Base-by-base conservation (phyloP, 2,888 invertebrate genomes). In the Terebella lapidaria region DNA sequence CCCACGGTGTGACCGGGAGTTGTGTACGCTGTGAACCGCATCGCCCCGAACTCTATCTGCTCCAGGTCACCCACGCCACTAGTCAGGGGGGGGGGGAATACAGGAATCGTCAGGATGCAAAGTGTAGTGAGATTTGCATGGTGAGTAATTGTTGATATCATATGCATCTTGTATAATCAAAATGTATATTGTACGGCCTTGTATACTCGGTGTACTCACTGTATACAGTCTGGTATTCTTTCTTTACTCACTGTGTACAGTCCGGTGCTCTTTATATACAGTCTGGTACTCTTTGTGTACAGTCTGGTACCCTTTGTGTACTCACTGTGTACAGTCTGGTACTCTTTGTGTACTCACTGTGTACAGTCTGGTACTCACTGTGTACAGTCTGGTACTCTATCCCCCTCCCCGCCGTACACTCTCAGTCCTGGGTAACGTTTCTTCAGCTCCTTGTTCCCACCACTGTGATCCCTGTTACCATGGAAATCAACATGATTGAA, bases 1-100 rank as follows among this genome's bases (percentile, higher is more conserved):
- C 77, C 78, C 1, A 70, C 68, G 0, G 78, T 78, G 63, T 78
- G 78, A 25, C 78, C 78, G 1, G 77, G 74, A 3, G 77, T 75
- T 46, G 69, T 67, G 22, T 70, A 59, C 0, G 69, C 73, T 0
- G 64, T 66, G 62, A 78, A 77, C 27, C 62, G 67, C 54, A 78
- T 61, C 24, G 66, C 67, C 27, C 77, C 77, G 69, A 76, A 74
- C 47, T 69, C 61, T 22, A 78, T 54, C 1, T 49, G 58, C 42
- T 76, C 74, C 0, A 67, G 72, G 57, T 77, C 74, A n/a, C 61
- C 58, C 10, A 77, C 68, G n/a, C n/a, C n/a, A n/a, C n/a, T n/a
- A n/a, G 67, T 15, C 42, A 10, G 10, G n/a, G n/a, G n/a, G 10
- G 42, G n/a, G 42, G n/a, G n/a, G 10, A 35, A 35, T 10, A 35